phyloP scores from a whole-genome alignment of 2,113 vertebrate species.

The Macheiramphus alcinus region DNA sequence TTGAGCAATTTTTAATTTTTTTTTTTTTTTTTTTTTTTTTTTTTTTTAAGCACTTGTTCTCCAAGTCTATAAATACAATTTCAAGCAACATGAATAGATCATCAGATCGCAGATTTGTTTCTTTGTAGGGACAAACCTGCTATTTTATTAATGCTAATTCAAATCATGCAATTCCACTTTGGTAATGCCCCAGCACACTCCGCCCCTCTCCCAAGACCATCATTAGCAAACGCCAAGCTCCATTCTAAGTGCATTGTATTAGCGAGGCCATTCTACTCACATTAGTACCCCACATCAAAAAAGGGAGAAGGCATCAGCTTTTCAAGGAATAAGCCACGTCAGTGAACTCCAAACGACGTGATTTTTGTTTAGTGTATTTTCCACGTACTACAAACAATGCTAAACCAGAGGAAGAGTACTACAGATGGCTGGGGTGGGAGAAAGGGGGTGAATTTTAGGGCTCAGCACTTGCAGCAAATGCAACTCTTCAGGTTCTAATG shows the following conservation, averaged over 20 bases:
- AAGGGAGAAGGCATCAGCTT: neutral
- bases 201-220: neutral
- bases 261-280: neutral
- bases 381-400: neutral
- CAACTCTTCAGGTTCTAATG: neutral
- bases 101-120: neutral
- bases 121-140: neutral
- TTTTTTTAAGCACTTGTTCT: neutral
- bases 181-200: neutral
- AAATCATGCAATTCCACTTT: neutral
- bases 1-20: neutral
- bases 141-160: neutral
- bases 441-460: neutral
- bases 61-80: neutral
- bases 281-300: neutral
- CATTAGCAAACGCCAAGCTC: neutral
- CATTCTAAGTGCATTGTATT: neutral
- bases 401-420: slow-evolving; percentile 9
- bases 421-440: neutral
- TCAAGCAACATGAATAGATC: neutral
- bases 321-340: neutral
- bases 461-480: neutral
- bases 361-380: neutral
- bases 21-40: neutral
- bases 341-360: neutral